Evolutionary conservation across 2,797 vertebrate species (phyloP).

Genomic region (Acanthiza pusilla): DNA sequence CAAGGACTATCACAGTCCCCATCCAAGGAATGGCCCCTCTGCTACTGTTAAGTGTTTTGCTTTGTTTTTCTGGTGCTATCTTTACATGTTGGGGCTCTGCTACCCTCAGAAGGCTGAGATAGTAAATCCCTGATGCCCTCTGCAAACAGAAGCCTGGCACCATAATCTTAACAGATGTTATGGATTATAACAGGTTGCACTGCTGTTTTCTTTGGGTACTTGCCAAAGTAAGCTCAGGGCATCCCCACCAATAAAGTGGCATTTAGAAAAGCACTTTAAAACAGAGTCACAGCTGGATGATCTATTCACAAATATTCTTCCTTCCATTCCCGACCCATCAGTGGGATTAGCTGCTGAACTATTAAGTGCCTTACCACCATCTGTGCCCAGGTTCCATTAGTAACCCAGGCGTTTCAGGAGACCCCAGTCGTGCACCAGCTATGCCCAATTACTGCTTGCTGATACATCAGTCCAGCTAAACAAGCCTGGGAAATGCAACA

Average conservation of each 20-base stretch:
- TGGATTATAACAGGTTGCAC: not conserved
- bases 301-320: not conserved
- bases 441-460: not conserved
- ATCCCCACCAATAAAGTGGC: not conserved
- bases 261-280: not conserved
- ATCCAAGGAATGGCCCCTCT: not conserved
- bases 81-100: not conserved
- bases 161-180: not conserved
- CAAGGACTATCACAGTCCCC: not conserved
- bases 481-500: not conserved
- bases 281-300: not conserved
- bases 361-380: not conserved
- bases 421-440: not conserved
- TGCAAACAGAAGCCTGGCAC: not conserved
- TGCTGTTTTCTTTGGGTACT: not conserved
- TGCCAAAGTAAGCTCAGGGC: not conserved
- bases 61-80: not conserved
- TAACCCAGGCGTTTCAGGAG: not conserved
- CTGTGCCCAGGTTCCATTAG: not conserved
- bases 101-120: not conserved
- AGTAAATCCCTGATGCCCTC: not conserved
- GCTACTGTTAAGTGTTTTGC: not conserved
- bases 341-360: not conserved
- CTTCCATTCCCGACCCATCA: not conserved
- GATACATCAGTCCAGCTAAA: not conserved